A percentile compares a stretch with the other conserved stretches of the same genome.
Evolutionary conservation across 1,140 invertebrate species (phyloP).

Genomic region (Heliothis virescens): DNA sequence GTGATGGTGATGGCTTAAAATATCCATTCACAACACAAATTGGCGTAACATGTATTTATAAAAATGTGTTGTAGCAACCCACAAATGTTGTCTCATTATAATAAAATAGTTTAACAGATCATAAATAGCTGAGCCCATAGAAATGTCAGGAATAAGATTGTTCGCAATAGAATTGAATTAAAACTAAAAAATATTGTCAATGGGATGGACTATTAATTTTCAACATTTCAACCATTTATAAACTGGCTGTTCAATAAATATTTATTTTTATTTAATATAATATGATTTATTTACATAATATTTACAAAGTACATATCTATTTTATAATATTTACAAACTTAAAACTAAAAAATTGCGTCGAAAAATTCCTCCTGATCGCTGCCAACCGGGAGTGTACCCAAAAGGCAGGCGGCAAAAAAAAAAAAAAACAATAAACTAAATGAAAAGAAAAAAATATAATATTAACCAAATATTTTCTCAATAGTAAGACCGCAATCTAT

Average conservation of each 20-base stretch:
- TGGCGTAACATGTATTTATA: not conserved
- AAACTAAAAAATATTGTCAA: not conserved
- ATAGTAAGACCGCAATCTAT: not conserved
- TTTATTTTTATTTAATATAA: not conserved
- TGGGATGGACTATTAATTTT: not conserved
- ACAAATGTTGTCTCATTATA: not conserved
- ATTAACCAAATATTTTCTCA: not conserved
- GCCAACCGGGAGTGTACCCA: no score
- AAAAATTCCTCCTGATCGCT: no score
- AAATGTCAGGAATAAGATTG: not conserved
- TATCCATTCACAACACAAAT: not conserved
- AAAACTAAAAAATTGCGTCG: no score
- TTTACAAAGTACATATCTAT: no score
- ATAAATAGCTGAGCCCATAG: conserved; percentile 6
- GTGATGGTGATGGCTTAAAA: no score
- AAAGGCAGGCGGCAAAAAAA: no score
- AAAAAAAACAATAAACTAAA: no score
- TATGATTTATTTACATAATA: no score
- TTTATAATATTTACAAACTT: no score
- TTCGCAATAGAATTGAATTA: not conserved
- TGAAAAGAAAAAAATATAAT: no score
- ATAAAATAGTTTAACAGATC: conserved; percentile 6
- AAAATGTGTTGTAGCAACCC: not conserved
- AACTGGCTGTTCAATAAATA: no score
- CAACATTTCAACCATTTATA: not conserved